Percentiles rank a stretch among this genome's conserved stretches.
Evolutionary conservation across 2,888 invertebrate genomes (phyloP).

Genomic region (Hydropsyche betteni): DNA sequence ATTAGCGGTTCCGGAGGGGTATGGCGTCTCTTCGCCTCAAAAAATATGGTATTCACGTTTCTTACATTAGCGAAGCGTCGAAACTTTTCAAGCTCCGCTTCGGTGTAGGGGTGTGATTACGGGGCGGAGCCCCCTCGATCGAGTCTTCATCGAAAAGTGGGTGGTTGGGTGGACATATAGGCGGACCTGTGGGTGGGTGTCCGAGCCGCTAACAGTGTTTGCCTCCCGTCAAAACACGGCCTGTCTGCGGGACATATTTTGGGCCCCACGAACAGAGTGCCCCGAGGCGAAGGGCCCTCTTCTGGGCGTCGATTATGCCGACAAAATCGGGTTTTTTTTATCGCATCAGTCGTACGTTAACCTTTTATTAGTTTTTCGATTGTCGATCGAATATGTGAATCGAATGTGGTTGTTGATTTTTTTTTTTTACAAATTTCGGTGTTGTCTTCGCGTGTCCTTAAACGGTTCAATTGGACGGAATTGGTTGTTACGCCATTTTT

Average conservation of each 20-base stretch:
- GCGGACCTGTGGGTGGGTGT: constrained; percentile 11
- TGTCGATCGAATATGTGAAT: too few species aligned
- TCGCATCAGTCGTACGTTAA: constrained; percentile 40
- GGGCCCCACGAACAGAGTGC: neutral
- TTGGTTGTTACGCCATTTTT: too few species aligned
- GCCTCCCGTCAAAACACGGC: constrained; percentile 33
- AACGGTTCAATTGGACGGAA: too few species aligned
- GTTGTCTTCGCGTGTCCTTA: too few species aligned
- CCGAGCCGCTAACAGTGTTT: constrained; percentile 40
- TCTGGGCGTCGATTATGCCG: constrained; percentile 46
- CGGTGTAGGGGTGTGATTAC: constrained; percentile 42
- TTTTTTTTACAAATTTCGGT: too few species aligned
- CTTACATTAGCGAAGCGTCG: constrained; percentile 50
- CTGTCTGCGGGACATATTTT: neutral
- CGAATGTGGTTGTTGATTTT: too few species aligned
- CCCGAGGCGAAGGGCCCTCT: neutral
- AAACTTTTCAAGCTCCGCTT: constrained; percentile 45
- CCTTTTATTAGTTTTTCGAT: too few species aligned
- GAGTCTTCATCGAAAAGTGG: constrained; percentile 27
- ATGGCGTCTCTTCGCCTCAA: constrained; percentile 41
- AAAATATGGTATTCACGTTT: constrained; percentile 51
- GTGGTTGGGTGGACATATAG: neutral
- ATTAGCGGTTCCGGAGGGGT: constrained; percentile 14
- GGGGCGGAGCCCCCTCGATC: neutral
- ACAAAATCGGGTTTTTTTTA: constrained; percentile 51